phyloP scores from a whole-genome alignment of 37 sponge, comb jelly and placozoan species.

The Lycopodina hypogea region DNA sequence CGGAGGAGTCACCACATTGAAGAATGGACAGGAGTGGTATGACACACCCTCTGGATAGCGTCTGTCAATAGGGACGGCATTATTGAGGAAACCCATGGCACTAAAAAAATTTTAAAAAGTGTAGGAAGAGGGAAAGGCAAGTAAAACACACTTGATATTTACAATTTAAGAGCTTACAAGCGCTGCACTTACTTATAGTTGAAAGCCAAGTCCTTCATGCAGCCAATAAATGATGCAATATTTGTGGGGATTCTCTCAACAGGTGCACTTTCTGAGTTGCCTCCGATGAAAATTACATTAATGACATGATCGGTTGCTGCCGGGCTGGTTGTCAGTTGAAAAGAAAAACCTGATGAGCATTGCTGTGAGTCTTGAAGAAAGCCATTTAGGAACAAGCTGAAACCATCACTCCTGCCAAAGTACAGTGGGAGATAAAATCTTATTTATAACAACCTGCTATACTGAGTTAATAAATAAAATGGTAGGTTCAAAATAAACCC shows the following conservation, averaged over 20 bases:
- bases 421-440: neutral
- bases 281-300: constrained; percentile 6
- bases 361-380: neutral
- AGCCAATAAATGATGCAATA: constrained; percentile 20
- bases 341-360: neutral
- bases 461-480: too few relatives aligned
- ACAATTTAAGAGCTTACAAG: too few relatives aligned
- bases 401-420: constrained; percentile 3
- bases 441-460: too few relatives aligned
- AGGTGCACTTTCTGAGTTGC: neutral
- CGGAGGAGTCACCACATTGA: neutral
- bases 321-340: neutral
- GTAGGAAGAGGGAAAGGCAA: too few relatives aligned
- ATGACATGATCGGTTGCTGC: neutral
- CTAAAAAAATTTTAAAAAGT: constrained; percentile 18
- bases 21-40: constrained; percentile 37
- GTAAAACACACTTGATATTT: too few relatives aligned
- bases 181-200: constrained; percentile 13
- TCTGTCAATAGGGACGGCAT: neutral
- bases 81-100: constrained; percentile 35
- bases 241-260: neutral
- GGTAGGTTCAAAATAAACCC: neutral
- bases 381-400: constrained; percentile 19
- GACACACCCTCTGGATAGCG: constrained; percentile 28
- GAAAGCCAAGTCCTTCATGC: constrained; percentile 30